Evolutionary conservation across 2,797 vertebrate genomes (phyloP), one percentile per base, ranked within the genome.

Genomic region (Protonibea diacanthus): DNA sequence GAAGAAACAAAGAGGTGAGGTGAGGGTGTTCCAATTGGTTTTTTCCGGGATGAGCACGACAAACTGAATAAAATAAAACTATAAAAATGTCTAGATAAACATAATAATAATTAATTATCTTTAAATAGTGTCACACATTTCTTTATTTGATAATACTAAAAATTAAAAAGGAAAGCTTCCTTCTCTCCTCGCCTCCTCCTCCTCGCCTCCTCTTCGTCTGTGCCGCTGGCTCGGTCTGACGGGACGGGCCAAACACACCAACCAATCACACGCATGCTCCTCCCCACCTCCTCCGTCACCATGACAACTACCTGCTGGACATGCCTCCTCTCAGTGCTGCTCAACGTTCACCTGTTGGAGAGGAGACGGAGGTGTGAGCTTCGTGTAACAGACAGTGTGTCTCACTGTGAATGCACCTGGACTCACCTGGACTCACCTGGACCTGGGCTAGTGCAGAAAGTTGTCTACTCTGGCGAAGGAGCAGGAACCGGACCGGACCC

Each of bases 401-500:
- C 33, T 38, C 33, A 38, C 8, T 38, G 33, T 9, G 33, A 38
- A 38, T 38, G 33, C 2, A 38, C 33, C 33, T 38, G 33, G 33
- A 91, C 90, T 81, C 2, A 38, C 33, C 33, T 38, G 33, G 33
- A 91, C 90, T 81, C 86, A 96, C 94, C 94, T 95, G 93, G 88
- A 91, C 87, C 83, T 76, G 89, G 91, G 96, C 95, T 98, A 99
- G 97, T 98, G 97, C 97, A 99, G 97, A 96, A 98, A 99, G 94
- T 98, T 97, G 71, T 99, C 97, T 17, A 99, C 96, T 97, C 97
- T 98, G 96, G 98, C 98, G 71, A 99, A 99, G 81, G 97, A 98
- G 92, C 98, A 99, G 90, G 98, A 99, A 59, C 98, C 98, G 80
- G 98, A 95, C 74, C 97, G 97, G 64, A 97, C 97, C 0, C 96